A percentile compares a stretch with the other conserved stretches of the same genome.
phyloP scores from a whole-genome alignment of 2,797 vertebrate species.

The Neosilurus mollespiculum region DNA sequence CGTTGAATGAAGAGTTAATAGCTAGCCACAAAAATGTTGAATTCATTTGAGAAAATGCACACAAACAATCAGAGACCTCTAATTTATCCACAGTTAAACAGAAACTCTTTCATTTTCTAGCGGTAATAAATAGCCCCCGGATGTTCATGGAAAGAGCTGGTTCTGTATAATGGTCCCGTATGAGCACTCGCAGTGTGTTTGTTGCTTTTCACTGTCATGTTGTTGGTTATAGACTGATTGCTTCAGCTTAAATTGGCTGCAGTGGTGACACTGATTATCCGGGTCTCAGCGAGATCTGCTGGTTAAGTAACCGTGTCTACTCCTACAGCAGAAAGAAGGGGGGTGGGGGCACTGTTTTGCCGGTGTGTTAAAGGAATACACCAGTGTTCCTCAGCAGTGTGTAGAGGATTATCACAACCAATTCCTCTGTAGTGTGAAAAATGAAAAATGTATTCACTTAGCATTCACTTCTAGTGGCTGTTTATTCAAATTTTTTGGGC shows the following conservation, averaged over 20 bases:
- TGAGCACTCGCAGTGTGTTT: neutral
- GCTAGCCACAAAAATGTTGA: neutral
- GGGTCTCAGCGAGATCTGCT: constrained; percentile 43
- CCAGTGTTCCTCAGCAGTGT: neutral
- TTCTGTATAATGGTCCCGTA: neutral
- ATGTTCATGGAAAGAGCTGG: neutral
- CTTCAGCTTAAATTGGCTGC: constrained; percentile 50
- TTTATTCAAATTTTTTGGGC: neutral
- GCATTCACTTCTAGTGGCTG: neutral
- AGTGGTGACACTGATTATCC: constrained; percentile 46
- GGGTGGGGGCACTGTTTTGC: neutral
- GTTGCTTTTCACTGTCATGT: constrained; percentile 31
- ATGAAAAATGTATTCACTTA: neutral
- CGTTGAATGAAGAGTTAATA: neutral
- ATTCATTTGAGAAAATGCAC: constrained; percentile 7
- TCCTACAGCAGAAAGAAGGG: constrained; percentile 29
- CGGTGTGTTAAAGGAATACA: neutral
- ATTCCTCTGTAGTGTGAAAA: no score
- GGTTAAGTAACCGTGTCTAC: constrained; percentile 52
- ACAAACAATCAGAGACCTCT: neutral
- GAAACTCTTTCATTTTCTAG: constrained; percentile 14
- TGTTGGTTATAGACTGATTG: constrained; percentile 42
- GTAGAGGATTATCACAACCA: neutral
- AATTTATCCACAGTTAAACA: neutral
- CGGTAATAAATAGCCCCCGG: constrained; percentile 10